These are phyloP conservation scores for Liasis olivaceus DNA, from an alignment of 2,797 vertebrate genomes.

Conservation along the genomic window DNA sequence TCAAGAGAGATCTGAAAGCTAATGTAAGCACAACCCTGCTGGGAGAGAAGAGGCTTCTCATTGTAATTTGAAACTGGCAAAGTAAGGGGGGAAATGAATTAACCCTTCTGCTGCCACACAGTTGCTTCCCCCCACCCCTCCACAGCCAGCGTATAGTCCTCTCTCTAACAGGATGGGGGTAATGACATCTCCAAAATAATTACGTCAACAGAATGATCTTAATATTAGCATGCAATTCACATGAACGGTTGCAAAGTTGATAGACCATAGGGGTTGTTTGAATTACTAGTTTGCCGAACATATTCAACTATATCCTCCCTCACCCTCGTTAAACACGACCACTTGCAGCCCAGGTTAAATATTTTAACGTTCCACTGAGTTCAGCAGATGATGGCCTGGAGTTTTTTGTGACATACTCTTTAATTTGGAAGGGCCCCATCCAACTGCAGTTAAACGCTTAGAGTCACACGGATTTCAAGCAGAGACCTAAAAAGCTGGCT, in stretches of 20 bases:
- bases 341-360: background rate
- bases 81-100: constrained; percentile 81
- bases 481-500: background rate
- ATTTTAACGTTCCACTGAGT: background rate
- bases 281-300: background rate
- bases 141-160: constrained; percentile 46
- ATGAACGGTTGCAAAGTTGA: background rate
- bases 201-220: constrained; percentile 34
- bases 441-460: background rate
- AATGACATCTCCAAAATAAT: constrained; percentile 32
- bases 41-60: constrained; percentile 98
- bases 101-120: constrained; percentile 79
- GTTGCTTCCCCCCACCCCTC: constrained; percentile 30
- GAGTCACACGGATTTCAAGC: background rate
- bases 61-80: constrained; percentile 96
- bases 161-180: constrained; percentile 23
- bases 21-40: constrained; percentile 90
- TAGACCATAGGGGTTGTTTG: background rate
- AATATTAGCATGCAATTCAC: constrained; percentile 16
- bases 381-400: background rate
- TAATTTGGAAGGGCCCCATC: background rate
- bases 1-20: constrained; percentile 89
- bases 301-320: background rate
- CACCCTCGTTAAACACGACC: background rate
- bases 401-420: background rate